A percentile compares a stretch with the other conserved stretches of the same genome.
Conservation (phyloP, 2,113 vertebrate genomes). For the Istiophorus platypterus region DNA sequence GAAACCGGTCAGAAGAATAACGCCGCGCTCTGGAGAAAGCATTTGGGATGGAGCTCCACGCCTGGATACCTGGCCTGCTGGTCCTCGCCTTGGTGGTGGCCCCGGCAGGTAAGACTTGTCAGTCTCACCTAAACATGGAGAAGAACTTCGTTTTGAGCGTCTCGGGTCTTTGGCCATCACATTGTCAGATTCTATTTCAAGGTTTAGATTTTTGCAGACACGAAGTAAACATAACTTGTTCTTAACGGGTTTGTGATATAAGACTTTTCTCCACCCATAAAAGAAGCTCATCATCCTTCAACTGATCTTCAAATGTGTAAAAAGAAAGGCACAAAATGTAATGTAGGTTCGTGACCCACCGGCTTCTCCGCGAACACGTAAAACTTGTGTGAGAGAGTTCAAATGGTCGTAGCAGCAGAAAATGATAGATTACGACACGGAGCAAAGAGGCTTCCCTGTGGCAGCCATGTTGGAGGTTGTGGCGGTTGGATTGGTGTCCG, state of each 20-base stretch:
- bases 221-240: no score
- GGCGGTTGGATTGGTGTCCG: background rate
- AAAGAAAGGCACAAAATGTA: background rate
- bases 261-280: no score
- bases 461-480: constrained; percentile 5
- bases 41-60: constrained; percentile 44
- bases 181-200: no score
- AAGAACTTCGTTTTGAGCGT: no score
- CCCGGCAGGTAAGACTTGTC: constrained; percentile 61
- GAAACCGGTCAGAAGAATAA: background rate
- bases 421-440: background rate
- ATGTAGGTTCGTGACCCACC: background rate
- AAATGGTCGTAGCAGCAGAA: background rate
- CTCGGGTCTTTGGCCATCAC: no score
- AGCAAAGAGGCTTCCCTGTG: background rate
- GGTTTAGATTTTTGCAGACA: background rate
- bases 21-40: background rate
- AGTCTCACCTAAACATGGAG: background rate
- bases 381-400: background rate
- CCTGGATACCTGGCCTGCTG: constrained; percentile 39
- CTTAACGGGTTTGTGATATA: no score
- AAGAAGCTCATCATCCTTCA: background rate
- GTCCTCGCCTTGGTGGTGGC: constrained; percentile 33
- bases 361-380: background rate
- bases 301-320: background rate